Evolutionary conservation across 1,140 invertebrate genomes (phyloP), one percentile per base, ranked within the genome.

Genomic region (Heliothis subflexa): DNA sequence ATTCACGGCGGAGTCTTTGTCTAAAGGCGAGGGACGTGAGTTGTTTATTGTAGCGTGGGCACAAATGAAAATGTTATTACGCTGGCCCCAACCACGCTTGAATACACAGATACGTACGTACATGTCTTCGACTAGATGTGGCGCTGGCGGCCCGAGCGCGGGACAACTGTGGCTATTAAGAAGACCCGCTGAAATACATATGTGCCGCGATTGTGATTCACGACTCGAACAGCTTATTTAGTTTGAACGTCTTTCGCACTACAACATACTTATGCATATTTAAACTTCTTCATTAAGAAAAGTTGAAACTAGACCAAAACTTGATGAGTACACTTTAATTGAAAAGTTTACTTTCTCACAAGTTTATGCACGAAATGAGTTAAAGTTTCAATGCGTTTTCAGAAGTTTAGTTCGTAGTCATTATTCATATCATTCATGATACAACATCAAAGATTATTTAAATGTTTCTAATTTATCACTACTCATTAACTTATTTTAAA

Each of bases 21-120:
- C 91, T 94, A 89, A 88, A 90, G 91, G 91, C 88, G 88, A 89
- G 87, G 90, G 86, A 93, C 91, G 93, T 92, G 93, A 94, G 93
- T 93, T 93, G 93, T 94, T 94, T 94, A 94, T 94, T 93, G 89
- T 93, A 92, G 91, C 93, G 89, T 89, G 89, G 88, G 88, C 88
- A 88, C 91, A 93, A 94, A 94, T 93, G 93, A 94, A 93, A 94
- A 94, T 91, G 91, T 94, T 94, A 93, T 94, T 93, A 94, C 88
- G 85, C 84, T 88, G 33, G 85, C 88, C 89, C 89, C 88, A 78
- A 86, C 87, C 84, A 82, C 84, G 85, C 81, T 83, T 83, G 83
- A 85, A 85, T 81, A 85, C 86, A 85, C 79, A 78, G 78, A 85
- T 71, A 80, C 33, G 33, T 71, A 80, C 33, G 33, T 9, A 40